Evolutionary conservation across 1,140 invertebrate species (phyloP).

Genomic region (Trichogramma pretiosum): DNA sequence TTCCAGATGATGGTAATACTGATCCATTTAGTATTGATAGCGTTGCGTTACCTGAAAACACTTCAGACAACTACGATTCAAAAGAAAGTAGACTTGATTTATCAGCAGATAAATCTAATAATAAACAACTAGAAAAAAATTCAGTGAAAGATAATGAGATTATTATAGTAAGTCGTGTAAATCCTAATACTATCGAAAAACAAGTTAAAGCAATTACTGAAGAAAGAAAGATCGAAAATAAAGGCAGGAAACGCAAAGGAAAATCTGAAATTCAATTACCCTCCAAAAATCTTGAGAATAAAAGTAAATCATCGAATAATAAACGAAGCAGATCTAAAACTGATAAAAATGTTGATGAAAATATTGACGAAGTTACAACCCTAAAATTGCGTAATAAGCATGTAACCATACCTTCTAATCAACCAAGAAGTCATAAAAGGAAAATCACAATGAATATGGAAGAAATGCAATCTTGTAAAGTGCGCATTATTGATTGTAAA

Average conservation of each 20-base stretch:
- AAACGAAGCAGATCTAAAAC: too few relatives aligned
- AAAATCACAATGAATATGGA: slow-evolving; percentile 11
- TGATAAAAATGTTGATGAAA: too few relatives aligned
- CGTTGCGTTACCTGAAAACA: slow-evolving; percentile 9
- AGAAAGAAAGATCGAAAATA: neutral
- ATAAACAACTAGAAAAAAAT: neutral
- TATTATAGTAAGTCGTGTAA: too few relatives aligned
- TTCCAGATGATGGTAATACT: neutral
- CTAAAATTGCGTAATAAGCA: too few relatives aligned
- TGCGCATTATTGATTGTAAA: slow-evolving; percentile 32
- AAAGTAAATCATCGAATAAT: too few relatives aligned
- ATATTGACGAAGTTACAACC: neutral
- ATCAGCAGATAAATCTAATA: slow-evolving; percentile 7
- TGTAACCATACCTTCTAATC: too few relatives aligned
- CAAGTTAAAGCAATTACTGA: too few relatives aligned
- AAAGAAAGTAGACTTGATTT: slow-evolving; percentile 5
- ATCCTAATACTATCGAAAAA: too few relatives aligned
- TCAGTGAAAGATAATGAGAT: neutral
- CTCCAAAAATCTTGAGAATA: too few relatives aligned
- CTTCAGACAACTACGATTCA: slow-evolving; percentile 12
- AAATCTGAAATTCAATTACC: neutral
- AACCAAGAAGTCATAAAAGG: slow-evolving; percentile 17
- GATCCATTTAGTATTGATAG: slow-evolving; percentile 16
- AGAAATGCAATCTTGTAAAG: slow-evolving; percentile 31
- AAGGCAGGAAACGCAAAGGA: neutral